These are phyloP conservation scores for Mycetomoellerius zeteki DNA, from an alignment of 1,140 invertebrate genomes.

Conservation along the genomic window DNA sequence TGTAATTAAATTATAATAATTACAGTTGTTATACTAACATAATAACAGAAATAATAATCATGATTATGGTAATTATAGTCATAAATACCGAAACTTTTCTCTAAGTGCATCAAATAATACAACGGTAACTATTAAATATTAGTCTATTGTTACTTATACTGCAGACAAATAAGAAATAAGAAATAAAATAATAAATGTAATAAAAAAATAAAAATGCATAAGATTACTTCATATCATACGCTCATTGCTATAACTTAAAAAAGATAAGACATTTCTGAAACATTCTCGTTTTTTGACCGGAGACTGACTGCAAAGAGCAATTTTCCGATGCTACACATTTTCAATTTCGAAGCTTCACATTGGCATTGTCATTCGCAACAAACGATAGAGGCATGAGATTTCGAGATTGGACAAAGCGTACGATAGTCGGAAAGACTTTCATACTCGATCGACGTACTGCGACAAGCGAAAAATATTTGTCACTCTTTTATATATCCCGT, in stretches of 20 bases:
- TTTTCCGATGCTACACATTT: constrained; percentile 26
- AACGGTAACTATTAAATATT: neutral
- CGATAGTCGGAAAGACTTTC: constrained; percentile 47
- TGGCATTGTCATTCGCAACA: constrained; percentile 32
- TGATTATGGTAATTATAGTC: too few relatives aligned
- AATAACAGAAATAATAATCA: too few relatives aligned
- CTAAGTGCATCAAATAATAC: neutral
- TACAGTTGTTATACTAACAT: too few relatives aligned
- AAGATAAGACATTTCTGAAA: neutral
- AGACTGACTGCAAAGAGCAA: neutral
- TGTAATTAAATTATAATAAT: too few relatives aligned
- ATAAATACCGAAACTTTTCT: too few relatives aligned
- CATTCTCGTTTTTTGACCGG: neutral
- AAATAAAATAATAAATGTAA: neutral
- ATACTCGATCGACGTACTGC: constrained; percentile 9
- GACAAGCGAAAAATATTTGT: constrained; percentile 51
- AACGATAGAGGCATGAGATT: constrained; percentile 17
- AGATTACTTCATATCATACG: neutral
- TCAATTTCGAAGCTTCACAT: constrained; percentile 33
- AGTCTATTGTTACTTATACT: neutral
- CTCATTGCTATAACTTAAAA: neutral
- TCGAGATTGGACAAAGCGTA: constrained; percentile 51
- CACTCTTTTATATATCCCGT: constrained; percentile 15
- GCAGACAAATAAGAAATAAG: neutral
- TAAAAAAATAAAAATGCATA: neutral